Percentiles rank a stretch among this genome's conserved stretches.
phyloP scores from a whole-genome alignment of 1,140 invertebrate genomes.

The Oncopeltus fasciatus region DNA sequence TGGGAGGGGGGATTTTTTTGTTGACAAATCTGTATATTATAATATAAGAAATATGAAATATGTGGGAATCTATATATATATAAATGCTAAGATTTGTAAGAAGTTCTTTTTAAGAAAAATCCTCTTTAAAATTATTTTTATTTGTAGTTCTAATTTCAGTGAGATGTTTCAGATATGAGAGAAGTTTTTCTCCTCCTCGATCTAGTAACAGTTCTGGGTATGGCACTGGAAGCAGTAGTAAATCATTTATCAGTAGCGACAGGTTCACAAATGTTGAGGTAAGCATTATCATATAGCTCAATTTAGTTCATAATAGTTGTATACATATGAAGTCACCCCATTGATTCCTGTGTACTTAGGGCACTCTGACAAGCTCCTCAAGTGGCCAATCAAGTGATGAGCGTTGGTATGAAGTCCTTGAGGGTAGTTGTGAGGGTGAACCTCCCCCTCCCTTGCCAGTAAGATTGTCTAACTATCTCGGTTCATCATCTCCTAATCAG shows the following conservation, averaged over 20 bases:
- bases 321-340: too few species aligned
- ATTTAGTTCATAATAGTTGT: not conserved
- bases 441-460: slow-evolving; percentile 38
- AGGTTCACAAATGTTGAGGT: slow-evolving; percentile 18
- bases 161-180: slow-evolving; percentile 39
- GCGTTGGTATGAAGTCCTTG: slow-evolving; percentile 46
- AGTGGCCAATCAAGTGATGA: slow-evolving; percentile 52
- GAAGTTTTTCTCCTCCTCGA: slow-evolving; percentile 64
- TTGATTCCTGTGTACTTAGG: slow-evolving; percentile 26
- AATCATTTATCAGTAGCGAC: slow-evolving; percentile 42
- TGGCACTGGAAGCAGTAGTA: slow-evolving; percentile 62
- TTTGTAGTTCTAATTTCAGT: too few species aligned
- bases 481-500: slow-evolving; percentile 20
- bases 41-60: too few species aligned
- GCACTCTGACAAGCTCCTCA: slow-evolving; percentile 45
- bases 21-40: too few species aligned
- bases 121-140: too few species aligned
- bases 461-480: slow-evolving; percentile 24
- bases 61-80: too few species aligned
- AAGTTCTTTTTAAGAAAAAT: too few species aligned
- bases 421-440: slow-evolving; percentile 22
- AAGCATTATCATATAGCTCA: not conserved
- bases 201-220: slow-evolving; percentile 72
- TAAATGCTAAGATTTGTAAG: too few species aligned
- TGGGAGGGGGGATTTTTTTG: too few species aligned